Base-by-base conservation (phyloP, 2,888 invertebrate species). In the Tenodera sinensis region DNA sequence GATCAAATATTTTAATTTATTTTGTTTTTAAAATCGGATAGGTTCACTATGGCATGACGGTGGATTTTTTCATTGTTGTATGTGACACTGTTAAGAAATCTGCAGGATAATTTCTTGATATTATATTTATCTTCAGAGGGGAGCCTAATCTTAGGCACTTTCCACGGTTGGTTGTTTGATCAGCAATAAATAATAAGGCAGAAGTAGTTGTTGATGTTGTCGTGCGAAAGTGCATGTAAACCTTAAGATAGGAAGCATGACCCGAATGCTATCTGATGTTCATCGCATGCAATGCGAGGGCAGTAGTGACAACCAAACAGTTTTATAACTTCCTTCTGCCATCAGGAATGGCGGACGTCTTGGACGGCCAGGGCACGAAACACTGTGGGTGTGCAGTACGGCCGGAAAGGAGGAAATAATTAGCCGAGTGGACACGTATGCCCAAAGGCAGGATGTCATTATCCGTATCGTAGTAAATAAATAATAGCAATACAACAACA, bases 361-460 rank as follows among this genome's bases (percentile, higher is more conserved):
- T 34, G 84, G 27, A 28, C 85, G 84, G 81, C 82, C 28, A 83
- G 28, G 34, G 84, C 88, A 82, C 84, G 88, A 84, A 84, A 47
- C 42, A 47, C 27, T 27, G 85, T 27, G 85, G 54, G 54, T 71
- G 54, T 71, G 54, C 54, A 71, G 54, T 71, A 54, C 25, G 84
- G 83, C 83, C 83, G 88, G 85, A 84, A 81, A 84, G 88, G 30
- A 54, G 85, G 88, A 88, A 88, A 88, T 88, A 88, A 88, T 88
- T 88, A 88, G 84, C 71, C 42, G 85, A 71, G 88, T 84, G 88
- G 84, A 88, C 88, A 84, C 28, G 90, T 34, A 87, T 9, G 28
- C 81, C 87, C 85, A 28, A 86, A 89, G 83, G 42, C 90, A 90
- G 90, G 90, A 90, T 90, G 90, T 90, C 87, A 90, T 90, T 90